Evolutionary conservation across 2,113 vertebrate genomes (phyloP), one percentile per base, ranked within the genome.

Genomic region (Dicerorhinus sumatrensis): DNA sequence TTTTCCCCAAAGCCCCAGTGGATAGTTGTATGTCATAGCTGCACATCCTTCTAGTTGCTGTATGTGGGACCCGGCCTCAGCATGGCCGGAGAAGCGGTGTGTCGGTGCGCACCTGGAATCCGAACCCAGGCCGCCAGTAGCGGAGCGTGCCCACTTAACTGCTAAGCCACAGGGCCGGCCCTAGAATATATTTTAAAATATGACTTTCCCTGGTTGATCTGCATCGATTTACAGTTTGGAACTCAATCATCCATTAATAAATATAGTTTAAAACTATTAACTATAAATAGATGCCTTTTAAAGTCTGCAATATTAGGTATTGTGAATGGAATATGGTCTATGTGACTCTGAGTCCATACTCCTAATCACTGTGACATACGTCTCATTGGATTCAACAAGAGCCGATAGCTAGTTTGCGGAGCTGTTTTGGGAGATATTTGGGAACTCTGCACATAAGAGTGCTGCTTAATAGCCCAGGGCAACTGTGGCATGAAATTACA

Each of bases 221-320:
- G 58, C 76, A 95, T 94, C n/a, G 48, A 36, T 81, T 96, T 91
- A 93, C 51, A 87, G 65, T 93, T 94, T 97, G 88, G 51, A 98
- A 98, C 73, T 39, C 54, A 95, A 94, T 81, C 25, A 27, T 14
- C 27, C 48, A 33, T 46, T 85, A 42, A 31, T n/a, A 87, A 65
- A 18, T 6, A 10, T 58, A 14, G 33, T 79, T 65, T 11, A 65
- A 89, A 69, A 62, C 27, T 58, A 33, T 70, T 91, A 16, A 75
- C 75, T 67, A 12, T 80, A 60, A 82, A 54, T 27, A 85, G 23
- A 8, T 60, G 10, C 1, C 13, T 77, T 65, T 48, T 73, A 27
- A 54, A 58, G 7, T 88, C 31, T 58, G 6, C 18, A 75, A 12
- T 73, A 83, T 83, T 58, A 58, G 9, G 33, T 48, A 77, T 25